Evolutionary conservation across 2,797 vertebrate genomes (phyloP).

Genomic region (Alouatta caraya): DNA sequence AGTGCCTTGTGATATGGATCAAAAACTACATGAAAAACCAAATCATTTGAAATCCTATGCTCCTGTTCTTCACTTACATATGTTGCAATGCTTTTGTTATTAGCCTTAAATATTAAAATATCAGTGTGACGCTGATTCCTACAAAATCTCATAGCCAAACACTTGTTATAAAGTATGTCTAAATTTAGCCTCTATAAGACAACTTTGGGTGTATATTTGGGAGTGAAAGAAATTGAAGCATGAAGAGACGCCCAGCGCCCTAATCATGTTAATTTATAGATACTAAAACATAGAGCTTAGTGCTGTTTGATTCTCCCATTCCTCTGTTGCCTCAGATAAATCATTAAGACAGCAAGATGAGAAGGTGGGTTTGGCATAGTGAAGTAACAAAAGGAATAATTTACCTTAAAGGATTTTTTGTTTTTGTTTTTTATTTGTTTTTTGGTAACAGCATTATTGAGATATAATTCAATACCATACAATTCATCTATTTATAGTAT

Average conservation of each 20-base stretch:
- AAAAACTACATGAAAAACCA: not conserved
- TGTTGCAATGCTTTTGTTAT: not conserved
- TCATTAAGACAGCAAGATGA: not conserved
- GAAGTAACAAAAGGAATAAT: not conserved
- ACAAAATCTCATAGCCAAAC: not conserved
- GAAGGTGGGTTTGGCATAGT: not conserved
- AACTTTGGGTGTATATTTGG: not conserved
- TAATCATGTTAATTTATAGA: not conserved
- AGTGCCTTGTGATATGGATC: not conserved
- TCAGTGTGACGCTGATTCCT: not conserved
- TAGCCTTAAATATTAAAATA: not conserved
- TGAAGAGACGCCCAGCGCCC: not conserved
- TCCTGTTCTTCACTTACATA: not conserved
- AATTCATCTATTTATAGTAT: not conserved
- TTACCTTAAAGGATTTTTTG: not conserved
- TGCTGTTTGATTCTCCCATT: not conserved
- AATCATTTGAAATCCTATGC: not conserved
- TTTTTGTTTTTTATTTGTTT: not conserved
- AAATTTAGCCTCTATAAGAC: not conserved
- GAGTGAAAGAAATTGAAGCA: not conserved
- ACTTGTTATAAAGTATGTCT: not conserved
- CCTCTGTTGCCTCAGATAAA: not conserved
- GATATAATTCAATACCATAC: not conserved
- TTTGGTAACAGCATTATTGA: not conserved
- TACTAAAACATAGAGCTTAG: not conserved